Conservation (phyloP, 1,140 invertebrate species). For the Periplaneta americana region DNA sequence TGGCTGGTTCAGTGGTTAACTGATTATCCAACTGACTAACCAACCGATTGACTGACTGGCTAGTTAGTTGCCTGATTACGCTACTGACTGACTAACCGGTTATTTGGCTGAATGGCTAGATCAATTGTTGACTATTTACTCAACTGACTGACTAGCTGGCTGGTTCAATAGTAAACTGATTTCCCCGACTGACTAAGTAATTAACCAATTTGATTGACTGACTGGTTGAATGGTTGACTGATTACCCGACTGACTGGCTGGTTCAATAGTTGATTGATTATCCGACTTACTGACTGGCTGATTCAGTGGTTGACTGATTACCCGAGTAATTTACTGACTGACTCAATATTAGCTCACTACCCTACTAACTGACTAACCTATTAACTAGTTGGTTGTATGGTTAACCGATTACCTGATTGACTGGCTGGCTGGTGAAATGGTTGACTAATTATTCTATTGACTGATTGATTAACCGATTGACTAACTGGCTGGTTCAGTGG, state of each 20-base stretch:
- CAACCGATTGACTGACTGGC: background rate
- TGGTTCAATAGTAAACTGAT: no score
- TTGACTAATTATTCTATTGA: background rate
- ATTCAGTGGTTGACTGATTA: background rate
- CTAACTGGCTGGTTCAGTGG: constrained; percentile 7
- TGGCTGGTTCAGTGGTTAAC: background rate
- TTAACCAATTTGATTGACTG: no score
- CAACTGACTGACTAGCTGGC: no score
- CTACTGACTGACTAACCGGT: background rate
- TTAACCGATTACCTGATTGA: no score
- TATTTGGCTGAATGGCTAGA: no score
- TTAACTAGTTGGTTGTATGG: no score
- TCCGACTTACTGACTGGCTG: background rate
- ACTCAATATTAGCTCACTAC: no score
- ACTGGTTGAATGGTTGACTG: background rate
- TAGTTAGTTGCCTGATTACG: background rate
- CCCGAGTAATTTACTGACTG: background rate
- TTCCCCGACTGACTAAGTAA: no score
- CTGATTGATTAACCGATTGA: constrained; percentile 9
- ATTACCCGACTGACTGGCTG: background rate
- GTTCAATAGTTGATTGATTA: background rate
- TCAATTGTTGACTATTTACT: no score
- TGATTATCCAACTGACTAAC: background rate
- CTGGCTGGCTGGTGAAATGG: background rate
- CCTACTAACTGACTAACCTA: no score